Evolutionary conservation across 1,140 invertebrate genomes (phyloP).

Genomic region (Daktulosphaira vitifoliae): DNA sequence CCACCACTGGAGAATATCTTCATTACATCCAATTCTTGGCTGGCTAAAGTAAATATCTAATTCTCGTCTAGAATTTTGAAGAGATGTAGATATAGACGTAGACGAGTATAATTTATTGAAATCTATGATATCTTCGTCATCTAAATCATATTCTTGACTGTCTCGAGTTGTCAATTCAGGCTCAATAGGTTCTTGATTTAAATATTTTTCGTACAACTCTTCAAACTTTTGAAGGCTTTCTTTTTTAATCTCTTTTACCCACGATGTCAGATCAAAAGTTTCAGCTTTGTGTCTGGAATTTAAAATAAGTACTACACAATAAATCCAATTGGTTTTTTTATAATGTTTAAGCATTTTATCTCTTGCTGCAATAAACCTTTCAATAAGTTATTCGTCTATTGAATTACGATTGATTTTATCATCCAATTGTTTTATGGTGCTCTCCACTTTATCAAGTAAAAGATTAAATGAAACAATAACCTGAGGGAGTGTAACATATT

Average conservation of each 20-base stretch:
- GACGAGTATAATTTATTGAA: not conserved
- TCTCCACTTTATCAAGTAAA: not conserved
- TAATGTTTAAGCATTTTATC: constrained; percentile 16
- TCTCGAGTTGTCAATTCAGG: too few relatives aligned
- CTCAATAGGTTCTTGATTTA: not conserved
- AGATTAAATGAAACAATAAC: constrained; percentile 8
- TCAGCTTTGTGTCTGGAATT: not conserved
- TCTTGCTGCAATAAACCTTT: not conserved
- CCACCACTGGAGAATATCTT: constrained; percentile 5
- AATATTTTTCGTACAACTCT: not conserved
- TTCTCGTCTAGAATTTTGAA: not conserved
- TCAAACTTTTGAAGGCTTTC: not conserved
- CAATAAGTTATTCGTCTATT: not conserved
- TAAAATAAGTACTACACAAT: not conserved
- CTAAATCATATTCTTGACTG: too few relatives aligned
- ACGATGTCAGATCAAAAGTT: not conserved
- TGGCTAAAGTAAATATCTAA: not conserved
- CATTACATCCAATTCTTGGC: not conserved
- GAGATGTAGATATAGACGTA: not conserved
- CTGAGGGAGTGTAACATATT: not conserved
- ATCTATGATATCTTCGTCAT: not conserved
- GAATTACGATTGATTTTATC: not conserved
- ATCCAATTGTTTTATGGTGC: not conserved
- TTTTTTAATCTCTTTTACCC: not conserved
- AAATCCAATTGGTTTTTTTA: constrained; percentile 9